phyloP scores from a whole-genome alignment of 2,888 invertebrate species.

The Drosophila austrosaltans region DNA sequence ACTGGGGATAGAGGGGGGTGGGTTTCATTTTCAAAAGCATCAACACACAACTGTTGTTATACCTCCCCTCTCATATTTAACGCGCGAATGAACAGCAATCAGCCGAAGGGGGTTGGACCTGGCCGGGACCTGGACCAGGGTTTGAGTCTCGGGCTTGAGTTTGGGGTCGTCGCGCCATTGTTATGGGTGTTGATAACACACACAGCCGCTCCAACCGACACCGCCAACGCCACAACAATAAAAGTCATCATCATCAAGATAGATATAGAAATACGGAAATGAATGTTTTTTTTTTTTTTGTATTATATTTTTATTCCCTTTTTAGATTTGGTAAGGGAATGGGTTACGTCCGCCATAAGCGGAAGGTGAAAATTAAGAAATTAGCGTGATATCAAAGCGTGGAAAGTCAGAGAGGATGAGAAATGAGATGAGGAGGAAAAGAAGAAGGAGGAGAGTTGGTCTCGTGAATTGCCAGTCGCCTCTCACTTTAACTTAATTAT shows the following conservation, averaged over 20 bases:
- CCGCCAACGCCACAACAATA: slow-evolving; percentile 67
- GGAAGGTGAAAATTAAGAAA: slow-evolving; percentile 82
- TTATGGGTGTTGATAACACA: slow-evolving; percentile 59
- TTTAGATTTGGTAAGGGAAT: slow-evolving; percentile 54
- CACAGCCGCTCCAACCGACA: slow-evolving; percentile 24
- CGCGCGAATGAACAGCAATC: slow-evolving; percentile 72
- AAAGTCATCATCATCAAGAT: slow-evolving; percentile 76
- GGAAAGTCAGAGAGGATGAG: too few species aligned
- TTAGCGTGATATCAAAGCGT: slow-evolving; percentile 54
- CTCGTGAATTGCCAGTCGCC: slow-evolving; percentile 50
- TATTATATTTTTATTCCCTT: slow-evolving; percentile 52
- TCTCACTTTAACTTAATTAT: slow-evolving; percentile 78
- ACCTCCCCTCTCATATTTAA: slow-evolving; percentile 55
- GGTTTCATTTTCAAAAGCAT: slow-evolving; percentile 53
- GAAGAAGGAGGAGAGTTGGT: slow-evolving; percentile 34
- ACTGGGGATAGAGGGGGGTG: slow-evolving; percentile 17
- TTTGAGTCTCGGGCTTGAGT: slow-evolving; percentile 30
- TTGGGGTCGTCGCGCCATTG: slow-evolving; percentile 45
- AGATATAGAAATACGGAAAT: slow-evolving; percentile 74
- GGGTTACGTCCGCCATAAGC: slow-evolving; percentile 61
- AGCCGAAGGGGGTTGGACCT: slow-evolving; percentile 49
- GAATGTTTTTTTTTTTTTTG: slow-evolving; percentile 55
- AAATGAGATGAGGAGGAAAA: not conserved
- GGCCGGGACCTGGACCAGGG: slow-evolving; percentile 49
- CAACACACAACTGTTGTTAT: slow-evolving; percentile 17